A percentile compares a stretch with the other conserved stretches of the same genome.
Evolutionary conservation across 1,140 invertebrate species (phyloP).

Genomic region (Bombus consobrinus): DNA sequence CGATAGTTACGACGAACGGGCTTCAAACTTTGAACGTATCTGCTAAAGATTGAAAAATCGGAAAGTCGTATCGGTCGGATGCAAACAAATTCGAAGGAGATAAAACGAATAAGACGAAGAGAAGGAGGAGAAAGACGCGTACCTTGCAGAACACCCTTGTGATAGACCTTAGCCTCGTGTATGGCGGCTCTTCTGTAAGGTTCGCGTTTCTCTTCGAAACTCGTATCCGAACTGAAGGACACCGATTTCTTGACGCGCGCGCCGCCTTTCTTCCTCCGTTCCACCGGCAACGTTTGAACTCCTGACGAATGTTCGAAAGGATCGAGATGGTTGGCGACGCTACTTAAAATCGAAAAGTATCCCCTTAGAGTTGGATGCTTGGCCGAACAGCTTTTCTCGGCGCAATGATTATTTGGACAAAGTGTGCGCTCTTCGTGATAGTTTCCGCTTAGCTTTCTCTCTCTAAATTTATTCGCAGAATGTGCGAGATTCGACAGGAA

Average conservation of each 20-base stretch:
- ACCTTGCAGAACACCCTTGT: conserved; percentile 79
- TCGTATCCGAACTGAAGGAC: conserved; percentile 79
- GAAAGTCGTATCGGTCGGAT: background rate
- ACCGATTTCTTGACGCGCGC: conserved; percentile 75
- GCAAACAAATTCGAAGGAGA: background rate
- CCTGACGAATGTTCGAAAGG: conserved; percentile 60
- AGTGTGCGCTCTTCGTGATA: background rate
- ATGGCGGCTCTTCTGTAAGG: conserved; percentile 67
- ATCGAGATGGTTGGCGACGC: background rate
- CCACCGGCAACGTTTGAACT: conserved; percentile 56
- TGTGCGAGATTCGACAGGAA: conserved; percentile 67
- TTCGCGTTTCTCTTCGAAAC: conserved; percentile 72
- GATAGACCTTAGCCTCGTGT: conserved; percentile 79
- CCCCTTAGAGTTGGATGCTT: background rate
- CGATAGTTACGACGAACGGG: too few relatives aligned
- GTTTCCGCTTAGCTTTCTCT: conserved; percentile 4
- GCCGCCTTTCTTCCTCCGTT: conserved; percentile 62
- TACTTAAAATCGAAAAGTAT: conserved; percentile 28
- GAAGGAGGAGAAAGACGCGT: background rate
- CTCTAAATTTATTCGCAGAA: conserved; percentile 27
- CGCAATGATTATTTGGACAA: background rate
- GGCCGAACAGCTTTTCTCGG: background rate
- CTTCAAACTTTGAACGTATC: too few relatives aligned
- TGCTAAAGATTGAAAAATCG: background rate
- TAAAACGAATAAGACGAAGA: too few relatives aligned